phyloP scores from a whole-genome alignment of 2,888 invertebrate genomes.

The Noctua janthina region DNA sequence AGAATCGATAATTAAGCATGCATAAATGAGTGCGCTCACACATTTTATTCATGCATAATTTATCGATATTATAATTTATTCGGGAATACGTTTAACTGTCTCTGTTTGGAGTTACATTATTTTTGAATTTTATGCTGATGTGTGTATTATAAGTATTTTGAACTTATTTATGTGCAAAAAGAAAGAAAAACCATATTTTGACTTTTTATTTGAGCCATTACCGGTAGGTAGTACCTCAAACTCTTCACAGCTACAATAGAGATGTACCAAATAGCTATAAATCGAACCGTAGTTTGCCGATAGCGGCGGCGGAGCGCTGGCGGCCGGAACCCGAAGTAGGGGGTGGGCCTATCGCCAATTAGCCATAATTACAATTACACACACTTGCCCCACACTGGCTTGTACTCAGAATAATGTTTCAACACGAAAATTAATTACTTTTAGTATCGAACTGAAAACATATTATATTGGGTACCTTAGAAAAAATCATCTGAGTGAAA shows the following conservation, averaged over 20 bases:
- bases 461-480: no score
- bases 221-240: background rate
- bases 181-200: background rate
- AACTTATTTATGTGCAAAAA: background rate
- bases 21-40: slow-evolving; percentile 49
- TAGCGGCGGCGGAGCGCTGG: slow-evolving; percentile 25
- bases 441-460: background rate
- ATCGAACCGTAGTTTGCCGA: slow-evolving; percentile 20
- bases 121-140: slow-evolving; percentile 2
- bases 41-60: slow-evolving; percentile 54
- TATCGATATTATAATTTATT: slow-evolving; percentile 32
- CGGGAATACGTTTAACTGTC: slow-evolving; percentile 13
- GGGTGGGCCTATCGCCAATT: slow-evolving; percentile 46
- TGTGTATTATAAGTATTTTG: background rate
- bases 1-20: slow-evolving; percentile 33
- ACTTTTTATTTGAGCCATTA: no score
- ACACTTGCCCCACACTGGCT: slow-evolving; percentile 34
- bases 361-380: slow-evolving; percentile 38
- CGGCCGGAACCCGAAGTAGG: slow-evolving; percentile 22
- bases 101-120: slow-evolving; percentile 24
- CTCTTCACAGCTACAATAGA: slow-evolving; percentile 6
- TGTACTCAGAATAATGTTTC: background rate
- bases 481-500: background rate
- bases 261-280: slow-evolving; percentile 26
- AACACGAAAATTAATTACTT: background rate